Evolutionary conservation across 2,797 vertebrate genomes (phyloP).

Genomic region (Enteromius argenteus): DNA sequence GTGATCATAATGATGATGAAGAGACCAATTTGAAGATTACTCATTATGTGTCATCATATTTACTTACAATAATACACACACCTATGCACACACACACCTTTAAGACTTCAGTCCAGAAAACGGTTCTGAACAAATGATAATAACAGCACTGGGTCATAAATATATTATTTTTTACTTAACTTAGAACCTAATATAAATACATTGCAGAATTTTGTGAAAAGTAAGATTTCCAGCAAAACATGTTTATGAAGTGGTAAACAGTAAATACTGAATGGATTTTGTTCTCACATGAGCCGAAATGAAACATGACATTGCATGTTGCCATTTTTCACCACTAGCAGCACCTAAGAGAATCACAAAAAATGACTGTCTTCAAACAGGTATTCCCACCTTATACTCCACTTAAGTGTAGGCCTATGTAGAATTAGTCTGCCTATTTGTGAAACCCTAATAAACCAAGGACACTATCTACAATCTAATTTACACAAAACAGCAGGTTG

Average conservation of each 20-base stretch:
- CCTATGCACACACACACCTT: not conserved
- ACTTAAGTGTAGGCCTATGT: not conserved
- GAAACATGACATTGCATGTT: not conserved
- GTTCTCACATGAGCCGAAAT: not conserved
- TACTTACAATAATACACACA: not conserved
- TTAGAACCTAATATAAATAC: not conserved
- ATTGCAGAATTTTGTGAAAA: not conserved
- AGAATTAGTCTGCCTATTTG: not conserved
- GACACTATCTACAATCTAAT: conserved; percentile 1
- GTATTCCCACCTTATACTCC: not conserved
- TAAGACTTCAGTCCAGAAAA: not conserved
- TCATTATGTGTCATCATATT: not conserved
- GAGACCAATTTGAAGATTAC: conserved; percentile 6
- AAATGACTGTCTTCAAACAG: not conserved
- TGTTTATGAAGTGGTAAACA: not conserved
- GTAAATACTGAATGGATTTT: not conserved
- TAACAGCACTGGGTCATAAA: not conserved
- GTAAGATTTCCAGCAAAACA: not conserved
- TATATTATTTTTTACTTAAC: not conserved
- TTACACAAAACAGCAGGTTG: not conserved
- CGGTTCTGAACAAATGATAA: not conserved
- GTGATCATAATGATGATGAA: not conserved
- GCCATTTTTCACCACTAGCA: not conserved
- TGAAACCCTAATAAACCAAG: not conserved
- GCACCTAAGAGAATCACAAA: not conserved